Evolutionary conservation across 2,113 vertebrate genomes (phyloP), one percentile per base, ranked within the genome.

Genomic region (Sylvia atricapilla): DNA sequence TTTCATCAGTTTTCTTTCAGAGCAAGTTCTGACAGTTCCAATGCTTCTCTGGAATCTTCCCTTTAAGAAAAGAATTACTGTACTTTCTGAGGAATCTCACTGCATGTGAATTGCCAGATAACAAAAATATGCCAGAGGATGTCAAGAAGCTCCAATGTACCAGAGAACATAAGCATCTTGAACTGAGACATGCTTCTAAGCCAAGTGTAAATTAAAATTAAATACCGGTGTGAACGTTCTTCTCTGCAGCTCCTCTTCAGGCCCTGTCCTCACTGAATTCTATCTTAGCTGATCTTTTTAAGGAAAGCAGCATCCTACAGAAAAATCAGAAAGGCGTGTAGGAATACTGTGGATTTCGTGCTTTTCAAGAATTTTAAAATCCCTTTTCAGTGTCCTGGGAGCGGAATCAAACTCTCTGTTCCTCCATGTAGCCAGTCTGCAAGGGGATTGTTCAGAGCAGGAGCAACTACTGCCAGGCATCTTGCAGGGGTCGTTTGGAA

Each of bases 161-260:
- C 39, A 70, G 56, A 88, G 70, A 84, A 20, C 28, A 50, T 43
- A 39, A 83, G 10, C 37, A 16, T 87, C 62, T 43, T 55, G 19
- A 78, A 78, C 25, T 46, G 56, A 88, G 87, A 70, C 1, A 7
- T 72, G 55, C 56, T 70, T 83, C 56, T 59, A 64, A 94, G 68
- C 44, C n/a, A 64, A 59, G 46, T 41, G 13, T 80, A 66, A 85
- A 83, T 72, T 33, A 56, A 82, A 90, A 68, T 66, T n/a, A 90
- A 93, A 56, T 59, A 75, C 35, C 1, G 0, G 19, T 49, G 37
- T 50, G 46, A 76, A 75, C 0, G 0, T 82, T 67, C 37, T 80
- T 85, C 33, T 33, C 31, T 84, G 31, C 64, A 92, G n/a, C 30
- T 63, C 60, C 64, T 68, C 64, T 64, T 64, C 49, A 28, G 20